Conservation (phyloP, 2,797 vertebrate genomes). For the Synaphobranchus kaupii region DNA sequence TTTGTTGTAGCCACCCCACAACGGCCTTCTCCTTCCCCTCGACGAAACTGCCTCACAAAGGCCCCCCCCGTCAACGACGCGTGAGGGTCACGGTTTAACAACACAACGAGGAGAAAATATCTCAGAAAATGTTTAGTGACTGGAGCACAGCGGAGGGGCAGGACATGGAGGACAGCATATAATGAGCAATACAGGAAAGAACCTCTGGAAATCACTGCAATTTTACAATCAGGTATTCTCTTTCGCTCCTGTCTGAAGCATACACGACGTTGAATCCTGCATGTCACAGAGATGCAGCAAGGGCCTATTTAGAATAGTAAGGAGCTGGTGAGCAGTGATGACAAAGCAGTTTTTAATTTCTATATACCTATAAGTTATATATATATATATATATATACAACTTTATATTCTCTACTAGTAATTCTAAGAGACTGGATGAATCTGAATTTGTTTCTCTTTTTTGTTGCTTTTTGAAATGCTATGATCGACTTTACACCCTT, state of each 20-base stretch:
- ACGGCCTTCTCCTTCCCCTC: constrained; percentile 20
- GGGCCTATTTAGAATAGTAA: constrained; percentile 13
- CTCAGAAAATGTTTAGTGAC: constrained; percentile 4
- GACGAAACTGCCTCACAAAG: constrained; percentile 4
- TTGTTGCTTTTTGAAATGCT: constrained; percentile 65
- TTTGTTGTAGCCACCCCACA: background rate
- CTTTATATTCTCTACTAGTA: constrained; percentile 71
- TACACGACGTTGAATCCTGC: background rate
- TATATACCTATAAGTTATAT: constrained; percentile 53
- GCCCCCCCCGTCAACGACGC: background rate
- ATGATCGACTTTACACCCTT: constrained; percentile 55
- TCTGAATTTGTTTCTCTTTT: constrained; percentile 44
- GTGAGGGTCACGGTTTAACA: background rate
- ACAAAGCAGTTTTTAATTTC: constrained; percentile 56
- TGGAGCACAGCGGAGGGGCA: constrained; percentile 33
- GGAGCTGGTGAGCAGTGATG: constrained; percentile 45
- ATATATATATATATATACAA: constrained; percentile 42
- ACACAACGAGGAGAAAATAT: background rate
- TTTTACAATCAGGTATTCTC: constrained; percentile 75
- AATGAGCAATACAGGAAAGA: constrained; percentile 74
- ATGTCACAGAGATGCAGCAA: constrained; percentile 27
- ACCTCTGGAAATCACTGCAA: constrained; percentile 53
- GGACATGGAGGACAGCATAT: constrained; percentile 42
- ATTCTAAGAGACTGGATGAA: constrained; percentile 58
- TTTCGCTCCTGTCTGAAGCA: constrained; percentile 41